These are phyloP conservation scores for Sweltsa coloradensis DNA, from an alignment of 1,140 invertebrate genomes.

Conservation along the genomic window DNA sequence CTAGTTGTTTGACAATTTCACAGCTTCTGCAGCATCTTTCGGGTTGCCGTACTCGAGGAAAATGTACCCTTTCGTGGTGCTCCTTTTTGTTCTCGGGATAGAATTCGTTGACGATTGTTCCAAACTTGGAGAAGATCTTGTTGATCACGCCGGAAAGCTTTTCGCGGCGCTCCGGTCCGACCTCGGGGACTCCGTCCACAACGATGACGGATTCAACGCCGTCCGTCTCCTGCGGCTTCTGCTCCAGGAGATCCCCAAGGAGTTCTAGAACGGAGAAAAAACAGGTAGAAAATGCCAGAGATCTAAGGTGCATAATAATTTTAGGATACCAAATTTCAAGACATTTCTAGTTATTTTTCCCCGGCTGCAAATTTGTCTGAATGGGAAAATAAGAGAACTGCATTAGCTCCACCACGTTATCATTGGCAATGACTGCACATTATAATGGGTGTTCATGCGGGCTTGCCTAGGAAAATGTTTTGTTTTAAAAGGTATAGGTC, in stretches of 20 bases:
- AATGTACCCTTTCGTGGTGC: conserved; percentile 84
- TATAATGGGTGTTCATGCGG: too few relatives aligned
- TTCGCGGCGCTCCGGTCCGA: conserved; percentile 80
- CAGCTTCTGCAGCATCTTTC: conserved; percentile 70
- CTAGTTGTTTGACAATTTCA: conserved; percentile 79
- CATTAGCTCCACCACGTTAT: too few relatives aligned
- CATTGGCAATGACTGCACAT: too few relatives aligned
- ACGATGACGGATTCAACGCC: conserved; percentile 93
- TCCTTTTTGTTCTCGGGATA: conserved; percentile 73
- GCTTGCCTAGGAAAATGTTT: too few relatives aligned
- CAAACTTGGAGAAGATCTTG: conserved; percentile 88
- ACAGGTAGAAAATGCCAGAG: not conserved
- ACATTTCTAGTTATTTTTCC: not conserved
- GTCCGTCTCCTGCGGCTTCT: conserved; percentile 86
- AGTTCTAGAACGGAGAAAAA: conserved; percentile 67
- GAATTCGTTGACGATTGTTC: conserved; percentile 78
- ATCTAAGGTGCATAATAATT: not conserved
- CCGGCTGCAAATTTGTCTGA: not conserved
- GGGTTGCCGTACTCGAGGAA: conserved; percentile 86
- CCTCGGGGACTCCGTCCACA: conserved; percentile 90
- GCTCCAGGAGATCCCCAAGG: conserved; percentile 70
- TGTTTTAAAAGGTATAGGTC: too few relatives aligned
- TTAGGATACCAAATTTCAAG: too few relatives aligned
- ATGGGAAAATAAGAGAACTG: not conserved
- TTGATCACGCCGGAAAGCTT: conserved; percentile 88